Evolutionary conservation across 2,113 vertebrate genomes (phyloP).

Genomic region (Salvator merianae): DNA sequence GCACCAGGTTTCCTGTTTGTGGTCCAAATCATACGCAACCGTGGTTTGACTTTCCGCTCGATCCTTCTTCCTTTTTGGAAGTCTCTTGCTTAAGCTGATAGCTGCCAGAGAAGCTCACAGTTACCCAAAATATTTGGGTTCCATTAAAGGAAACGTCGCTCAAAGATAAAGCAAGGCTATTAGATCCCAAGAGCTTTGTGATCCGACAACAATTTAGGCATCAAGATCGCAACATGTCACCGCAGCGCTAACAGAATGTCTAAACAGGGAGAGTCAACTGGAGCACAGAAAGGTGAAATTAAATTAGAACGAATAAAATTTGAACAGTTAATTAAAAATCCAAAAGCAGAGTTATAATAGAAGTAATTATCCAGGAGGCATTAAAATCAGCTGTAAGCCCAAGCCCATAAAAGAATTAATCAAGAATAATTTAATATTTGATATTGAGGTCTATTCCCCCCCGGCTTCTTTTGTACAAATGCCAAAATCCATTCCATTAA

Average conservation of each 20-base stretch:
- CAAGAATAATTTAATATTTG: conserved; percentile 72
- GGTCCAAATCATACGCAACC: no score
- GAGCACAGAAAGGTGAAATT: conserved; percentile 53
- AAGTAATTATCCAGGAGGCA: conserved; percentile 66
- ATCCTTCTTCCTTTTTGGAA: no score
- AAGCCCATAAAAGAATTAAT: conserved; percentile 70
- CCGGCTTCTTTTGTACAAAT: conserved; percentile 45
- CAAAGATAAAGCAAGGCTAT: background rate
- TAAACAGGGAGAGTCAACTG: conserved; percentile 46
- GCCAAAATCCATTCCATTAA: conserved; percentile 68
- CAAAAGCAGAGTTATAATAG: conserved; percentile 53
- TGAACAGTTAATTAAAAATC: conserved; percentile 67
- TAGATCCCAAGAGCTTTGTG: conserved; percentile 5
- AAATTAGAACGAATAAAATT: conserved; percentile 52
- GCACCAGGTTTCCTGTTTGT: background rate
- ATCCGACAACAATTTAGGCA: conserved; percentile 15
- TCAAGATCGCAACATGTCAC: conserved; percentile 19
- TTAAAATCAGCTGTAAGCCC: conserved; percentile 60
- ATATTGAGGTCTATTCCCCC: conserved; percentile 56
- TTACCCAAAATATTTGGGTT: background rate
- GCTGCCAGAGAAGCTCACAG: conserved; percentile 5
- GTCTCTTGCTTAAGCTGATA: no score
- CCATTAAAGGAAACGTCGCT: no score
- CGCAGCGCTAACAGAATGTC: conserved; percentile 48
- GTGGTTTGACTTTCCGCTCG: no score